Percentiles rank a stretch among this genome's conserved stretches.
These are phyloP conservation scores for Burhinus oedicnemus DNA, from an alignment of 2,113 vertebrate genomes.

Conservation along the genomic window DNA sequence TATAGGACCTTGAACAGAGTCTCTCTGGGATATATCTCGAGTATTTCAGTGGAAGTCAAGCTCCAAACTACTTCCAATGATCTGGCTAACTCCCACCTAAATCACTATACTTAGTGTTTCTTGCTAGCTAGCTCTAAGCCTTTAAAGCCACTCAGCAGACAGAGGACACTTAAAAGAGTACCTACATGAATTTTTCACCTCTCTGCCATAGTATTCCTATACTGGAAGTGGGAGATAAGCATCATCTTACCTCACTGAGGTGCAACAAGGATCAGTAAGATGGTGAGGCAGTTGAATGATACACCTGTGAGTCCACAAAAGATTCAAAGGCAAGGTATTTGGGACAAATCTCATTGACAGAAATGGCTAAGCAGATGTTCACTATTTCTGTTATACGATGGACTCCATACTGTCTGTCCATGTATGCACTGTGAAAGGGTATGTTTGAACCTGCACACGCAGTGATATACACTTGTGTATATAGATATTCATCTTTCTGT, in stretches of 20 bases:
- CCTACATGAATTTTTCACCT: not conserved
- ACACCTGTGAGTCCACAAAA: not conserved
- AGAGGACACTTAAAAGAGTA: not conserved
- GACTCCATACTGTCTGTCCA: not conserved
- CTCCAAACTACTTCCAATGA: not conserved
- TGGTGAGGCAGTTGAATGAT: not conserved
- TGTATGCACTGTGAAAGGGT: not conserved
- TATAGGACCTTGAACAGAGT: not conserved
- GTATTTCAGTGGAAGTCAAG: not conserved
- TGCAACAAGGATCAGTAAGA: not conserved
- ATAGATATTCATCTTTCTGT: not conserved
- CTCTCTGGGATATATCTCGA: rapidly evolving
- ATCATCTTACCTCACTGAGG: not conserved
- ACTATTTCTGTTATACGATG: not conserved
- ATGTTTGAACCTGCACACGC: not conserved
- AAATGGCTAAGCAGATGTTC: not conserved
- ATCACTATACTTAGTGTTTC: not conserved
- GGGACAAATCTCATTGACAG: not conserved
- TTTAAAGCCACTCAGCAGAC: not conserved
- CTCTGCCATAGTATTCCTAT: not conserved
- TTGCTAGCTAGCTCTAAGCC: not conserved
- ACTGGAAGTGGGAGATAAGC: not conserved
- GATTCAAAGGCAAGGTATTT: not conserved
- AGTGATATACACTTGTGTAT: not conserved
- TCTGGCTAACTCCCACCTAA: not conserved